Evolutionary conservation across 2,113 vertebrate genomes (phyloP), one percentile per base, ranked within the genome.

Genomic region (Seriola quinqueradiata): DNA sequence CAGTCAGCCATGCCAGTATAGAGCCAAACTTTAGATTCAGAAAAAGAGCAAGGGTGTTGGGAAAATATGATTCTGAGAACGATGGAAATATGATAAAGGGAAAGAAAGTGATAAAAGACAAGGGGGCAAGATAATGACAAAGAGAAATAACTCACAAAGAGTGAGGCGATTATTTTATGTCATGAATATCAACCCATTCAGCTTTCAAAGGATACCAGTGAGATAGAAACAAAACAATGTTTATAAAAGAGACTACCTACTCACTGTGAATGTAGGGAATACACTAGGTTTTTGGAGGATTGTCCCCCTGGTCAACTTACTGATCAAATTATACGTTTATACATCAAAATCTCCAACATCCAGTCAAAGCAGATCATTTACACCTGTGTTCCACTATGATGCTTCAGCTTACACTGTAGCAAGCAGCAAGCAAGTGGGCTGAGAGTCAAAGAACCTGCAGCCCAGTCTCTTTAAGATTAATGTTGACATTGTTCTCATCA

Each of bases 21-120:
- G 17, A 82, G 76, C 75, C 61, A 79, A 82, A 75, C 60, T 59
- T 58, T 5, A 71, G 73, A 60, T 7, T 10, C 23, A 5, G 9
- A 32, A 32, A 28, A 28, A 55, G 11, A 38, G 3, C 23, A 52
- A 36, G 6, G 25, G 13, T 10, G 60, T 17, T 32, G n/a, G 63
- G 48, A 57, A 59, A 16, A 60, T 14, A 65, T 42, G n/a, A 57
- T 57, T 65, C 46, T 78, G 70, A 79, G 21, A 58, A 32, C 34
- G 52, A 77, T 38, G 32, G 55, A 57, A 0, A 1, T 44, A 63
- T 55, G 25, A 42, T 28, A 36, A 16, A 28, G 5, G 19, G 25
- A 46, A 63, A 0, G 28, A 40, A 2, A 16, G 36, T 0, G 13
- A 36, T 7, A 36, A 40, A 58, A 59, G 28, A 60, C 13, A 38